Base-by-base conservation (phyloP, 2,888 invertebrate species). In the Machimus atricapillus region DNA sequence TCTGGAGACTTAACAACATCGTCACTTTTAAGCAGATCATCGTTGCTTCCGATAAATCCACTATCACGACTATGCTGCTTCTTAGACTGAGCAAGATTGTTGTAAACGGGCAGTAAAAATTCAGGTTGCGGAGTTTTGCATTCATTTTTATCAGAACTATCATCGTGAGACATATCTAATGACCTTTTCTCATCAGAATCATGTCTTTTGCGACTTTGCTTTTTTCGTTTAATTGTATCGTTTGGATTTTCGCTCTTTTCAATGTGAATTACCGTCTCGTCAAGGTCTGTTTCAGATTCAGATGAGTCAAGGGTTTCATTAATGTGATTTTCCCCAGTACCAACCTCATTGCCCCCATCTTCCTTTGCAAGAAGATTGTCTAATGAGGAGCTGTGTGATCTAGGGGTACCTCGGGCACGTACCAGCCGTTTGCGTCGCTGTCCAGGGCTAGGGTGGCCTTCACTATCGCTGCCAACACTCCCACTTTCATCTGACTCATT, bases 401-500 rank as follows among this genome's bases (percentile, higher is more conserved):
- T 93, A 0, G 96, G 97, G 0, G 97, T 96, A 6, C 97, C 97
- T 74, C 97, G 94, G 6, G 97, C 96, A 16, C 97, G 94, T 0
- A 97, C 97, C 87, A 97, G 92, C 56, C 96, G 94, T 91, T 97
- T 97, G 87, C 97, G 94, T 9, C 97, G 93, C 91, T 97, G 97
- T 91, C 97, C 97, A 0, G 97, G 97, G 92, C 97, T 97, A 4
- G 97, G 97, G 89, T 95, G 94, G 1, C 97, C 97, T 91, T 97
- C 97, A 90, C 97, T 97, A 90, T 97, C 97, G 92, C 97, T 97
- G 7, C 97, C 97, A 0, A 97, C 97, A 90, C 97, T 97, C 1
- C 96, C 96, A 40, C 96, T 96, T 1, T 97, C 97, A 89, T 95
- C 95, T 2, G 90, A 91, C 90, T 97, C 96, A 56, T 96, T 94